Base-by-base conservation (phyloP, 2,113 vertebrate genomes). In the mouse (Mus musculus) region DNA sequence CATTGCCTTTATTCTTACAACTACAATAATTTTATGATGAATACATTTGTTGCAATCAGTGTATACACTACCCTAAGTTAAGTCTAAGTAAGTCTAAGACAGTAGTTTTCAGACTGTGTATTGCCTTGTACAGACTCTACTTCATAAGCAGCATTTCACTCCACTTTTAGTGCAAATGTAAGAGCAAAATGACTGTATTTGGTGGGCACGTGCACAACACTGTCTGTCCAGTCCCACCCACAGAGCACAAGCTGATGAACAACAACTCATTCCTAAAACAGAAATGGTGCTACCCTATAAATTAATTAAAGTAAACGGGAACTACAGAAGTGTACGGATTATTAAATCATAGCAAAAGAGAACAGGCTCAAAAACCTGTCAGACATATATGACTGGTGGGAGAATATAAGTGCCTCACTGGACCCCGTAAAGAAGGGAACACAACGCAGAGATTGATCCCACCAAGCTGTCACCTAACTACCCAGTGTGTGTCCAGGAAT, bases 11-110 rank as follows among this genome's bases (percentile, higher is more conserved):
- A 36, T 78, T 71, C 77, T 75, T 46, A 85, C 82, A 11, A 7
- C 69, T 73, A 93, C 39, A 22, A 95, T 46, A 49, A 88, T 71
- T 91, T 91, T 91, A 24, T 88, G 42, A 13, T 78, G 22, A 88
- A 52, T 85, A 26, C 46, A 93, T 54, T 54, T 71, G 33, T n/a
- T 88, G 46, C 13, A 1, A 26, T 71, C 65, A 88, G 17, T 9
- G 19, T 39, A 17, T 24, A 2, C 19, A 59, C 20, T 33, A 36
- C 33, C 12, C 46, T 87, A 52, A 52, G 39, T 22, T 86, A 33
- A n/a, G n/a, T n/a, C n/a, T n/a, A n/a, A n/a, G n/a, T n/a, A n/a
- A n/a, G 61, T 86, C 39, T 67, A 13, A 49, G 46, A 33, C 39
- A 33, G 81, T 5, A 61, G 80, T 46, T 86, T 33, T 87, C 19